phyloP scores from a whole-genome alignment of 2,113 vertebrate species.

The Lanius ludovicianus region DNA sequence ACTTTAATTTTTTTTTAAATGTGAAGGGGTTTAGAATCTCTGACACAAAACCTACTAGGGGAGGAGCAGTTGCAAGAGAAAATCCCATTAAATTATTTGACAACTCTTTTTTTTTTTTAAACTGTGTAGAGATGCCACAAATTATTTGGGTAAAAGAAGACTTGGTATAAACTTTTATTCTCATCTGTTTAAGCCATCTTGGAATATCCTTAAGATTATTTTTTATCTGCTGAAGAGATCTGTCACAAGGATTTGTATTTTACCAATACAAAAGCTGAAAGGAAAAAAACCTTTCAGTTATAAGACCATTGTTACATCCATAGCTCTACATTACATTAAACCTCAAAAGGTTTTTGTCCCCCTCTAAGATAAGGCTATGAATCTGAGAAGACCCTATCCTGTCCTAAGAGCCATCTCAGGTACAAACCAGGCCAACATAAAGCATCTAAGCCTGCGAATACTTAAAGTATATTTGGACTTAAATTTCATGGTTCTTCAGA shows the following conservation, averaged over 20 bases:
- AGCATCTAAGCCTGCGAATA: background rate
- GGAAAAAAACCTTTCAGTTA: background rate
- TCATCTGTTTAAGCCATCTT: background rate
- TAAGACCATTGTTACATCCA: background rate
- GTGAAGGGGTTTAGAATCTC: background rate
- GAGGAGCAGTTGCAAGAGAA: background rate
- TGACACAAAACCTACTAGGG: background rate
- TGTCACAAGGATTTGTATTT: background rate
- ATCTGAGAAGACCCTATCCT: background rate
- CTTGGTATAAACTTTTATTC: background rate
- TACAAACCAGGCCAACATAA: background rate
- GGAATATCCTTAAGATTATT: background rate
- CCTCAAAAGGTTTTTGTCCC: background rate
- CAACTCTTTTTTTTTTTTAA: background rate
- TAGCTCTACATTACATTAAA: background rate
- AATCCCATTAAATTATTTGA: rapidly evolving
- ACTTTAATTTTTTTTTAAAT: background rate
- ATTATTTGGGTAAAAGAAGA: background rate
- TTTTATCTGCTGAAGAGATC: background rate
- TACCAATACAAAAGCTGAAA: background rate
- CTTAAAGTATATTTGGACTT: background rate
- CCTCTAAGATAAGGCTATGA: background rate
- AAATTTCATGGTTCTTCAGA: background rate
- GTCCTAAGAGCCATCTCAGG: background rate
- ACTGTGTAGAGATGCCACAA: background rate